Base-by-base conservation (phyloP, 2,113 vertebrate species). In the Lipophrys pholis region DNA sequence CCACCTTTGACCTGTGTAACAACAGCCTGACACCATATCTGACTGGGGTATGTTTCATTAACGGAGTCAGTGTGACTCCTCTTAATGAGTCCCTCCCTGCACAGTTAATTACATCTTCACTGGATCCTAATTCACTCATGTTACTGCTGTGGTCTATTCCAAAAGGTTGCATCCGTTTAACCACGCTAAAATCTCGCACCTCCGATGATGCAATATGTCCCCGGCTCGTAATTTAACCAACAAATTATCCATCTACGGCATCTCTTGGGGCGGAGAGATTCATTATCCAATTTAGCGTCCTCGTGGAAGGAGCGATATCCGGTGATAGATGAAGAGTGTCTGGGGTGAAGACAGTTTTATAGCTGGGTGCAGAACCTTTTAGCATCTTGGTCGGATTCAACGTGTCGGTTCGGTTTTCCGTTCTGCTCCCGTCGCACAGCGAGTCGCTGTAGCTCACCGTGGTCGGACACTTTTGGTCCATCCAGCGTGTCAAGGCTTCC, bases 211-310 rank as follows among this genome's bases (percentile, higher is more conserved):
- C 75, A 77, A 76, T 75, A 78, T 81, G 69, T 73, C 73, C 49
- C 76, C 5, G 0, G 58, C 74, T 83, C 58, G 17, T 83, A 80
- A 89, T 90, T 86, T 81, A 84, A 76, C 80, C 76, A 71, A 74
- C 85, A 88, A 88, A 87, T 80, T 81, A 88, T 89, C 86, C 77
- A 86, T 90, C 84, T 64, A 55, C 45, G 41, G 63, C 52, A 39
- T 85, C 81, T 88, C 87, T 74, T 60, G 50, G 68, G 72, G 45
- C 30, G 36, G 40, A 61, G 73, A 72, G 81, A 87, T 89, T 88
- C 82, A 90, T 89, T 89, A 90, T 84, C 81, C 82, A 87, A 78
- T 87, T 88, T 73, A 80, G 79, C 40, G 38, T 38, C 66, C 80
- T 75, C 41, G 83, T 83, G 78, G 55, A 86, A 56, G 10, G 49